Percentiles rank a stretch among this genome's conserved stretches.
phyloP scores from a whole-genome alignment of 1,140 invertebrate genomes.

The Pogonognathellus flavescens region DNA sequence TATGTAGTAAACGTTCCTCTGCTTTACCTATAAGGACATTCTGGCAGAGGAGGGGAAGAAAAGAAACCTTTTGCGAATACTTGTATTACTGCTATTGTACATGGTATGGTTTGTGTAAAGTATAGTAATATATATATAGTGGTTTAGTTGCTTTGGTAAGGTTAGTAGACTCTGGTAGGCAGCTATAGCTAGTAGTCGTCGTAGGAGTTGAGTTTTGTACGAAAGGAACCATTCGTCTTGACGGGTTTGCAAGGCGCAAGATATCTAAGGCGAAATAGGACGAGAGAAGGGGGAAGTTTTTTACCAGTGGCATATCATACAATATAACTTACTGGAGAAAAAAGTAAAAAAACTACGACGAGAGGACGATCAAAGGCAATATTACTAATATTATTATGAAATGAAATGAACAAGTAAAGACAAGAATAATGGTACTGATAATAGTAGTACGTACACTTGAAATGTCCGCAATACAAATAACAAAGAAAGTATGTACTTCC shows the following conservation, averaged over 20 bases:
- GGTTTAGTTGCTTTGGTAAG: not conserved
- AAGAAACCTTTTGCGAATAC: slow-evolving; percentile 42
- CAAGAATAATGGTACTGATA: not conserved
- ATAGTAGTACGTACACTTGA: too few species aligned
- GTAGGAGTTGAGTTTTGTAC: slow-evolving; percentile 27
- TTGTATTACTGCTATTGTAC: not conserved
- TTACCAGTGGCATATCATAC: not conserved
- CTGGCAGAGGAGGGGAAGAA: slow-evolving; percentile 4
- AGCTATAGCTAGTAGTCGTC: not conserved
- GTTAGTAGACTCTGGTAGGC: not conserved
- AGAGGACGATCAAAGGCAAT: slow-evolving; percentile 36
- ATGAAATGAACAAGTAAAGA: slow-evolving; percentile 26
- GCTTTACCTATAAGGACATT: not conserved
- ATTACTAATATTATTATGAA: not conserved
- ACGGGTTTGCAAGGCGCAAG: slow-evolving; percentile 47
- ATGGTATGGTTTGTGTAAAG: not conserved
- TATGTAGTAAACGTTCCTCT: not conserved
- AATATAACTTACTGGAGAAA: slow-evolving; percentile 9
- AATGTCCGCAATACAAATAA: too few species aligned
- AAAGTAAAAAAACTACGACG: slow-evolving; percentile 10
- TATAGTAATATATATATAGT: not conserved
- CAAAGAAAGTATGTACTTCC: too few species aligned
- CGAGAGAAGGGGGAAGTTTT: slow-evolving; percentile 37
- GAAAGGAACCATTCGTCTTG: slow-evolving; percentile 46
- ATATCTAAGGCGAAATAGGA: not conserved